Percentiles rank a stretch among this genome's conserved stretches.
phyloP scores from a whole-genome alignment of 2,797 vertebrate species.

The Bradypus variegatus region DNA sequence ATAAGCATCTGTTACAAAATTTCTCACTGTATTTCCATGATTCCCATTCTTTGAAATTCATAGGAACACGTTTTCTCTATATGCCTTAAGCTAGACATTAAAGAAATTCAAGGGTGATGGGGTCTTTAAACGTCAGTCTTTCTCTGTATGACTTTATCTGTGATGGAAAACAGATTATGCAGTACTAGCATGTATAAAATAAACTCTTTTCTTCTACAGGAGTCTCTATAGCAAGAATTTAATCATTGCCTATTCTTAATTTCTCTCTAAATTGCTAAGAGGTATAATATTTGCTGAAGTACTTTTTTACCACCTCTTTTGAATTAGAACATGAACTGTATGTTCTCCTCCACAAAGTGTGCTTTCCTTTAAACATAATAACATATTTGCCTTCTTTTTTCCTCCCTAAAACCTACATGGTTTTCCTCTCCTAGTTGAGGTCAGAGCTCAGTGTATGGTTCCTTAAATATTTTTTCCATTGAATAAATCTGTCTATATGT shows the following conservation, averaged over 20 bases:
- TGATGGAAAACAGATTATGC: not conserved
- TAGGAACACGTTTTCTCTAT: conserved; percentile 6
- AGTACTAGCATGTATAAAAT: not conserved
- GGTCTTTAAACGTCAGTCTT: not conserved
- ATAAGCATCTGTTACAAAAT: not conserved
- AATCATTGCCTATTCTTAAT: not conserved
- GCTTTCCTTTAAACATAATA: not conserved
- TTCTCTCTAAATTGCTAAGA: not conserved
- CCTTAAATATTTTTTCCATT: not conserved
- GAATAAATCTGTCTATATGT: not conserved
- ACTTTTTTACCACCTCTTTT: not conserved
- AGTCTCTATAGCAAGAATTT: not conserved
- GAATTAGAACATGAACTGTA: not conserved
- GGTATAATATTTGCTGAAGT: not conserved
- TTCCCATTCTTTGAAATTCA: not conserved
- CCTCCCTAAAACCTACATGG: not conserved
- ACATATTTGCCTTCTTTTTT: not conserved
- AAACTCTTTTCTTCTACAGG: not conserved
- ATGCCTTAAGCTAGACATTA: not conserved
- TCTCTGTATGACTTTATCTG: not conserved
- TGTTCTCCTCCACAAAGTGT: not conserved
- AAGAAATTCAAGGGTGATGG: not conserved
- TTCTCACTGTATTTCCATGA: not conserved
- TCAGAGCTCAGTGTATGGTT: not conserved
- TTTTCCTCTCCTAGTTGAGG: not conserved